Evolutionary conservation across 1,140 invertebrate species (phyloP), one percentile per base, ranked within the genome.

Genomic region (Arctopsyche grandis): DNA sequence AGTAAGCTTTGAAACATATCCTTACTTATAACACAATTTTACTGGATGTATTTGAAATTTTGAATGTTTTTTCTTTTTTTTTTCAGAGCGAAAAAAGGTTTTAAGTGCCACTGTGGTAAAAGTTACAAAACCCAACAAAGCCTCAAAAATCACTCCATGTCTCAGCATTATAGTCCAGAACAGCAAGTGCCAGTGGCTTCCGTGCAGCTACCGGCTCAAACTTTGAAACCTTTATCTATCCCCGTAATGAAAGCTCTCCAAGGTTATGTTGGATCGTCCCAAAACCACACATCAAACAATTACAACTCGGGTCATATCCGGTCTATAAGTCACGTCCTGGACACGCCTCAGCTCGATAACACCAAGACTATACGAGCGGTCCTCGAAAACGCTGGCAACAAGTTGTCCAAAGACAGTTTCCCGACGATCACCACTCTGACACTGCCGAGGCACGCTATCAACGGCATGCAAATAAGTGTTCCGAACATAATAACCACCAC

Each of bases 41-140:
- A 10, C 52, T n/a, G n/a, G n/a, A n/a, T n/a, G n/a, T n/a, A 63
- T 52, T 75, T 1, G 5, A 21, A 9, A 63, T 38, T 70, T 38
- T 70, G 5, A 4, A 21, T 24, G 38, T 38, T 70, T 38, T 38
- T 43, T 5, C 7, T 16, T 63, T 81, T 80, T 69, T 43, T 81
- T 88, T 89, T 29, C 85, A 94, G 94, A 87, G 88, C 94, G 83
- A 91, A 91, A 84, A 95, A 95, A 88, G 90, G 90, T 5, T 94
- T 91, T 86, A 93, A 93, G 84, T 96, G 94, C 86, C 91, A 92
- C 84, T 96, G 94, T 87, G 93, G 94, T 74, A 96, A 95, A 88
- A 94, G 92, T 85, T 96, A 95, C 87, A 94, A 93, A 85, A 94
- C 94, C 63, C 87, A 91, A 12, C 91, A 94, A 85, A 93, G 93